Evolutionary conservation across 2,113 vertebrate genomes (phyloP).

Genomic region (Indri indri): DNA sequence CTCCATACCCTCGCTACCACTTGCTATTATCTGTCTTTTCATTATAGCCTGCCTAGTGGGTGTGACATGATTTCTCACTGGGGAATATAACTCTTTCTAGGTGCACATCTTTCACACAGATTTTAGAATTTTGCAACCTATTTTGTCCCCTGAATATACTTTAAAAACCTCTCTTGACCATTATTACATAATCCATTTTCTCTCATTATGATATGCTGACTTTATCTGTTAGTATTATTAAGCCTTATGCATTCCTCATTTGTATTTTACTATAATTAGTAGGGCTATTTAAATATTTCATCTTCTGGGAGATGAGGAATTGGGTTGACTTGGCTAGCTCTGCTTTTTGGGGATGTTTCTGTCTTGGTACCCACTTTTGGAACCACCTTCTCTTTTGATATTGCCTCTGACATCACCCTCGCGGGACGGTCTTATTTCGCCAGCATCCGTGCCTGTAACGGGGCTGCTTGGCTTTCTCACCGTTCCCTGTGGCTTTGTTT

Average conservation of each 20-base stretch:
- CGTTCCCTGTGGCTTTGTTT: not conserved
- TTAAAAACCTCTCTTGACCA: not conserved
- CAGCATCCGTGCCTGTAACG: not conserved
- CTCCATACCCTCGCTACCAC: not conserved
- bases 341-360: not conserved
- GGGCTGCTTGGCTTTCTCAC: not conserved
- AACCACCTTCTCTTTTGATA: not conserved
- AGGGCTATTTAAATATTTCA: not conserved
- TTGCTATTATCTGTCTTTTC: not conserved
- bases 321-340: not conserved
- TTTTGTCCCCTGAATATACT: not conserved
- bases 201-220: not conserved
- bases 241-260: not conserved
- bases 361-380: not conserved
- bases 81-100: not conserved
- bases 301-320: not conserved
- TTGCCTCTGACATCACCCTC: not conserved
- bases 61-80: not conserved
- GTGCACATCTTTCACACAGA: not conserved
- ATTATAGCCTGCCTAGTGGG: not conserved
- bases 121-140: not conserved
- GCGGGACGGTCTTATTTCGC: not conserved
- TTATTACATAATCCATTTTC: not conserved
- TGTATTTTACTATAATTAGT: not conserved
- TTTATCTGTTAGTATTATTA: not conserved